A percentile compares a stretch with the other conserved stretches of the same genome.
Evolutionary conservation across 23 tunicate species (phyloP).

Genomic region (Botrylloides violaceus): DNA sequence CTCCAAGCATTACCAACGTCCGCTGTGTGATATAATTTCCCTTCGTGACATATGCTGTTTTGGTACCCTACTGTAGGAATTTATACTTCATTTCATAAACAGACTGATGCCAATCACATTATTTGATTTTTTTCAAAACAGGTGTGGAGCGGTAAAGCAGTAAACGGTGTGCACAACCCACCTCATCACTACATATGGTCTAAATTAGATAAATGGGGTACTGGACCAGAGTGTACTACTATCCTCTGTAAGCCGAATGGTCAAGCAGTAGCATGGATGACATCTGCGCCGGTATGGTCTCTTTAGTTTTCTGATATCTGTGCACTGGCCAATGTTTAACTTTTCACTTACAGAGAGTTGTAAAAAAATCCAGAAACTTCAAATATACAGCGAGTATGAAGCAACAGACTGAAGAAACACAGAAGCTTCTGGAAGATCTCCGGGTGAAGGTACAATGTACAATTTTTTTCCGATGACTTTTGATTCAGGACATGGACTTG

Average conservation of each 20-base stretch:
- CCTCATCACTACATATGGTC: conserved; percentile 79
- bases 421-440: conserved; percentile 32
- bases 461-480: too few species aligned
- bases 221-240: conserved; percentile 93
- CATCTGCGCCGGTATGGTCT: conserved; percentile 54
- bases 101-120: too few species aligned
- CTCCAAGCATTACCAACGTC: too few species aligned
- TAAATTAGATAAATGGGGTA: conserved; percentile 84
- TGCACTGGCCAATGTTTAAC: too few species aligned
- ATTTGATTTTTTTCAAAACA: too few species aligned
- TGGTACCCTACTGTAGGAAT: too few species aligned
- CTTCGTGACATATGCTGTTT: too few species aligned
- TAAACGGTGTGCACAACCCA: conserved; percentile 69
- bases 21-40: too few species aligned
- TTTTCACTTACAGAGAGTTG: conserved; percentile 54
- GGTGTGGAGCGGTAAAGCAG: conserved; percentile 58
- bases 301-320: too few species aligned
- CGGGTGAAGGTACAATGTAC: conserved; percentile 30
- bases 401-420: conserved; percentile 42
- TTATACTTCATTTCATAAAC: too few species aligned
- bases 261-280: conserved; percentile 92
- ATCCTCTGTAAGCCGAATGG: conserved; percentile 89
- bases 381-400: conserved; percentile 45
- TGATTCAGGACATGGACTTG: too few species aligned
- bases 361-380: conserved; percentile 34